Evolutionary conservation across 1,140 invertebrate genomes (phyloP).

Genomic region (Drosophila triauraria): DNA sequence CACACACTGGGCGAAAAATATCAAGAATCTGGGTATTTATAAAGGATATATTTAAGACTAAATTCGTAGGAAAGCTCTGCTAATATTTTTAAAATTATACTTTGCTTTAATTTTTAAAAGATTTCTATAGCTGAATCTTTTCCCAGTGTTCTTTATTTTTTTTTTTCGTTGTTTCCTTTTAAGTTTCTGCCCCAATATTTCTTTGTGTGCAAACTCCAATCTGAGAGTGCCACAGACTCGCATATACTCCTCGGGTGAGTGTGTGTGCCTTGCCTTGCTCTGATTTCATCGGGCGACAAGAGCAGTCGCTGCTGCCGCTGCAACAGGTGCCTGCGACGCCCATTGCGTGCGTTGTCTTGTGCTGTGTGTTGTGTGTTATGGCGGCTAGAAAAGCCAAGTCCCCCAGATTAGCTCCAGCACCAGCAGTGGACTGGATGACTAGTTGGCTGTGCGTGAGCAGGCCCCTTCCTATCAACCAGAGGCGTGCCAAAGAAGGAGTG

Average conservation of each 20-base stretch:
- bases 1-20: background rate
- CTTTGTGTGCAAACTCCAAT: background rate
- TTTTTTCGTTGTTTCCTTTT: no score
- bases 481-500: slow-evolving; percentile 22
- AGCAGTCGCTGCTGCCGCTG: slow-evolving; percentile 36
- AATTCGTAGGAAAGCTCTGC: no score
- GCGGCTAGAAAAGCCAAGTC: slow-evolving; percentile 59
- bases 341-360: slow-evolving; percentile 70
- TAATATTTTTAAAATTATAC: no score
- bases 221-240: slow-evolving; percentile 2
- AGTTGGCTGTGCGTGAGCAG: slow-evolving; percentile 45
- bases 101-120: no score
- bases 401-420: slow-evolving; percentile 62
- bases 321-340: slow-evolving; percentile 77
- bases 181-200: background rate
- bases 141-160: background rate
- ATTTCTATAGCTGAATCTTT: background rate
- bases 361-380: slow-evolving; percentile 15
- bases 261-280: slow-evolving; percentile 66
- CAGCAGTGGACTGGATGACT: slow-evolving; percentile 1
- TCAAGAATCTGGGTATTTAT: background rate
- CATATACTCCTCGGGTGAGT: background rate
- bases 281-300: slow-evolving; percentile 71
- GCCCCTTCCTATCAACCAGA: slow-evolving; percentile 22
- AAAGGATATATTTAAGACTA: no score